These are phyloP conservation scores for Sinella curviseta DNA, from an alignment of 1,140 invertebrate species.

Conservation along the genomic window DNA sequence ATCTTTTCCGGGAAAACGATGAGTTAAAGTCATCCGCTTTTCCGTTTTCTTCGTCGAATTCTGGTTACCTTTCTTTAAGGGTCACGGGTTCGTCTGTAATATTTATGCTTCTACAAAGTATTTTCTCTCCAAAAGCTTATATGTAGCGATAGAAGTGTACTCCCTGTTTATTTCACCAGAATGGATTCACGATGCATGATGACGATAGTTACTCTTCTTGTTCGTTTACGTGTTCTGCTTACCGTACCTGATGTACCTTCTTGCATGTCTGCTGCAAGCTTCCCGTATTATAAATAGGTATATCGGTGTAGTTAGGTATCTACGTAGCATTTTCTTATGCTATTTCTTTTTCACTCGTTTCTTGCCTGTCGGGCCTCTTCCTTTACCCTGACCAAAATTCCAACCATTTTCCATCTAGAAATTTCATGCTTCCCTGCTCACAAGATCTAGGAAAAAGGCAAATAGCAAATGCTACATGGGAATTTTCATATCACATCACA, in stretches of 20 bases:
- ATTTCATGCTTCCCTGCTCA: neutral
- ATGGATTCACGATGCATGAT: conserved; percentile 3
- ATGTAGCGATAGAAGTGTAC: neutral
- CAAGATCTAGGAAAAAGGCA: neutral
- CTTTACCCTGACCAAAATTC: neutral
- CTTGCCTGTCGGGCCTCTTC: conserved; percentile 8
- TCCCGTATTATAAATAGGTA: too few relatives aligned
- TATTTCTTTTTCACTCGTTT: neutral
- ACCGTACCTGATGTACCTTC: too few relatives aligned
- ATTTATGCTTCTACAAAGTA: too few relatives aligned
- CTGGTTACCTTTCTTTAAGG: too few relatives aligned
- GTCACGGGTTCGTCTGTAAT: too few relatives aligned
- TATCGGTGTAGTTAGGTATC: too few relatives aligned
- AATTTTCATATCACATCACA: too few relatives aligned
- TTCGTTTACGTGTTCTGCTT: neutral
- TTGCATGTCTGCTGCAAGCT: too few relatives aligned
- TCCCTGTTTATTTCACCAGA: neutral
- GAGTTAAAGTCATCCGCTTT: conserved; percentile 6
- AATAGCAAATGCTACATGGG: neutral
- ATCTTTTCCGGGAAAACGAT: neutral
- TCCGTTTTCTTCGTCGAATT: neutral
- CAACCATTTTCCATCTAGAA: conserved; percentile 6
- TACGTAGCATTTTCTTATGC: neutral
- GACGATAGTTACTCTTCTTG: neutral
- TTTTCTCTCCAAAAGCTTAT: neutral